Conservation (phyloP, 2,797 vertebrate genomes). For the Semaprochilodus insignis region DNA sequence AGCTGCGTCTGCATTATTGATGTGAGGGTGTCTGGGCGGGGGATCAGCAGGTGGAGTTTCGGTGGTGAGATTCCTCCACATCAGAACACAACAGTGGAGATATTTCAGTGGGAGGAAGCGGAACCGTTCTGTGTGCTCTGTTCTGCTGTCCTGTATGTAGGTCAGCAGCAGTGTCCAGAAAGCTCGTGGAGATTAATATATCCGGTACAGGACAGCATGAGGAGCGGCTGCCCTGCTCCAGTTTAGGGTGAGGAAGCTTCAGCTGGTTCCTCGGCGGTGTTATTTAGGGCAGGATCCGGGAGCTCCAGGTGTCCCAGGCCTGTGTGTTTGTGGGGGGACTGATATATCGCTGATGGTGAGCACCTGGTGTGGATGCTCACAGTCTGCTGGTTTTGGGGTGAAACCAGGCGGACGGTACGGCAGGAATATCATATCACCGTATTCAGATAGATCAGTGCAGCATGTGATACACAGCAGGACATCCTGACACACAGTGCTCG, state of each 20-base stretch:
- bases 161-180: not conserved
- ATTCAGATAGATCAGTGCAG: not conserved
- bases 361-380: too few species aligned
- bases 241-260: not conserved
- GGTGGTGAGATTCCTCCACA: too few species aligned
- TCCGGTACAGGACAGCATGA: not conserved
- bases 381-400: too few species aligned
- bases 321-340: too few species aligned
- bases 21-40: not conserved
- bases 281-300: not conserved
- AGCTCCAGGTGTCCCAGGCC: not conserved
- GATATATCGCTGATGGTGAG: too few species aligned
- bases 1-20: not conserved
- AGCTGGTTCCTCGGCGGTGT: not conserved
- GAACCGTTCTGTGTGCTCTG: not conserved
- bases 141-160: not conserved
- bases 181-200: not conserved
- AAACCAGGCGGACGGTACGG: too few species aligned
- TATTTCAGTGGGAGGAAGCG: too few species aligned
- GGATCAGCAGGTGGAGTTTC: not conserved
- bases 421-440: too few species aligned
- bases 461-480: too few species aligned
- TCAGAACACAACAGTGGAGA: too few species aligned
- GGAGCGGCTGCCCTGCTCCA: constrained; percentile 5
- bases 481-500: too few species aligned